Percentiles rank a stretch among this genome's conserved stretches.
Conservation (phyloP, 2,797 vertebrate species). For the Rhodeus uyekii region DNA sequence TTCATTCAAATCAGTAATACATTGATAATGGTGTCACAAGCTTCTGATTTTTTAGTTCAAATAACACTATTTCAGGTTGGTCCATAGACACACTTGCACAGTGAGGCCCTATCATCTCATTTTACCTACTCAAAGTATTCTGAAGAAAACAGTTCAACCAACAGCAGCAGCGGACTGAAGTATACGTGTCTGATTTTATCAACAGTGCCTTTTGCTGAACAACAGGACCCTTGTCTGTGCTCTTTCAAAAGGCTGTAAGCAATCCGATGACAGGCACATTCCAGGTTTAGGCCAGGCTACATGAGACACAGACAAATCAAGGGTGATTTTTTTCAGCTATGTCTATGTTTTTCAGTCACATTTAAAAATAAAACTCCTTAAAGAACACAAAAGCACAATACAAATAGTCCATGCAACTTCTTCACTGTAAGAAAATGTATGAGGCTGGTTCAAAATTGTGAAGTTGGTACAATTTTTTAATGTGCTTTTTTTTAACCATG, state of each 20-base stretch:
- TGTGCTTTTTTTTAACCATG: too few relatives aligned
- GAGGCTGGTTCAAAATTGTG: neutral
- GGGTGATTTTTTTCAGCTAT: neutral
- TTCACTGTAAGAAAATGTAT: neutral
- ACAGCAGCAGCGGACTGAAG: neutral
- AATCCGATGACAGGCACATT: neutral
- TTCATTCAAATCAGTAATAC: neutral
- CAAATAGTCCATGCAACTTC: neutral
- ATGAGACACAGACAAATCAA: neutral
- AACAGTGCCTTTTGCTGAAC: neutral
- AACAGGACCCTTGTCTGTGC: neutral
- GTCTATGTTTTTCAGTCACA: neutral
- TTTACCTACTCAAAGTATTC: neutral
- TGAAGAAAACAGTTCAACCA: neutral
- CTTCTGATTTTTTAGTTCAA: neutral
- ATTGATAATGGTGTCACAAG: neutral
- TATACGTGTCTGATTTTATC: neutral
- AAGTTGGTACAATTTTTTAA: too few relatives aligned
- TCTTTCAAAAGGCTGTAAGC: neutral
- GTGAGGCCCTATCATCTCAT: neutral
- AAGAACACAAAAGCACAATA: neutral
- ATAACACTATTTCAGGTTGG: neutral
- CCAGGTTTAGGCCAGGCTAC: constrained; percentile 29
- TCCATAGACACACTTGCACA: neutral
- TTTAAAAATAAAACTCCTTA: neutral